These are phyloP conservation scores for Zaprionus lineosus DNA, from an alignment of 2,888 invertebrate species.

Conservation along the genomic window DNA sequence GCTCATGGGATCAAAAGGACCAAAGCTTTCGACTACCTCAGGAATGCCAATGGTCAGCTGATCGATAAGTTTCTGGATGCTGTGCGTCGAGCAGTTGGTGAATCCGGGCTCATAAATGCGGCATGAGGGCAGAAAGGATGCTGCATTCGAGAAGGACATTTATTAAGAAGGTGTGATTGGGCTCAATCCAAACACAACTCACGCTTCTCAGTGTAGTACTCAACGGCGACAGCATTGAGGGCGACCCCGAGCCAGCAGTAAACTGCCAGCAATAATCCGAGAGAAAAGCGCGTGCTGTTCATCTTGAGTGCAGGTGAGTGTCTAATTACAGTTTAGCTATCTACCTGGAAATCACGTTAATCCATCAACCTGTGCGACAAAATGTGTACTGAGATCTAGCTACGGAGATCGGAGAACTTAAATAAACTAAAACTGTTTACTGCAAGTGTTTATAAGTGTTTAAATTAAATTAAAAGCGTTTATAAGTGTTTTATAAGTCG, in stretches of 20 bases:
- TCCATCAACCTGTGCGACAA: too few relatives aligned
- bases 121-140: constrained; percentile 87
- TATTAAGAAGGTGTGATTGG: too few relatives aligned
- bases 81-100: constrained; percentile 86
- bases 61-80: constrained; percentile 84
- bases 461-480: too few relatives aligned
- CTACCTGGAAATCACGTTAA: too few relatives aligned
- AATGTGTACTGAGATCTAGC: too few relatives aligned
- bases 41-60: constrained; percentile 83
- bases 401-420: too few relatives aligned
- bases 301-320: constrained; percentile 22
- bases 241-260: constrained; percentile 17
- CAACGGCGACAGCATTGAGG: constrained; percentile 34
- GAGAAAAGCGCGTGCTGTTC: constrained; percentile 18
- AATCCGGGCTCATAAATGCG: constrained; percentile 86
- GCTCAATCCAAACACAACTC: constrained; percentile 26
- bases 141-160: constrained; percentile 79
- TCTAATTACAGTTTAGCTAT: too few relatives aligned
- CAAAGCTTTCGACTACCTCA: constrained; percentile 81
- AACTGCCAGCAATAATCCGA: constrained; percentile 26
- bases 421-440: too few relatives aligned
- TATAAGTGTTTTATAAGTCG: too few relatives aligned
- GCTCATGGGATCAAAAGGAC: constrained; percentile 86
- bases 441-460: too few relatives aligned
- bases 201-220: constrained; percentile 70